A percentile compares a stretch with the other conserved stretches of the same genome.
phyloP scores from a whole-genome alignment of 2,888 invertebrate genomes.

The Platynereis dumerilii region DNA sequence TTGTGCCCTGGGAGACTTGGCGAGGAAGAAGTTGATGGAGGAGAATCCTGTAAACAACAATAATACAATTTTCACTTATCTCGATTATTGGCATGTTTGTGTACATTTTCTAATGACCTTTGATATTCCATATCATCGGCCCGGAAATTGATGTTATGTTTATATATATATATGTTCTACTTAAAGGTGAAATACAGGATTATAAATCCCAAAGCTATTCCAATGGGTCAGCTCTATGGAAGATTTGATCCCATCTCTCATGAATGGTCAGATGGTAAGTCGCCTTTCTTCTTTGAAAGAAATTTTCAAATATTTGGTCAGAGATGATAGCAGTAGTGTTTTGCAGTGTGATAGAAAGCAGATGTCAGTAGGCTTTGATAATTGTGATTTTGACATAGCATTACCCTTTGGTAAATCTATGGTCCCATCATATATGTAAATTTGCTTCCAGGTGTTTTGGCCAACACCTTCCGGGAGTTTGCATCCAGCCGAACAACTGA shows the following conservation, averaged over 20 bases:
- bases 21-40: slow-evolving; percentile 51
- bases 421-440: no score
- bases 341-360: no score
- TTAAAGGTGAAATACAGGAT: slow-evolving; percentile 51
- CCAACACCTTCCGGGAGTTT: slow-evolving; percentile 62
- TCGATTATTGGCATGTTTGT: no score
- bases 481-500: slow-evolving; percentile 54
- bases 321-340: no score
- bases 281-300: no score
- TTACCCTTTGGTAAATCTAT: no score
- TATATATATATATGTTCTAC: slow-evolving; percentile 4
- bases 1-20: slow-evolving; percentile 49
- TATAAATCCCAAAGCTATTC: slow-evolving; percentile 63
- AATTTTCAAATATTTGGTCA: no score
- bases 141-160: slow-evolving; percentile 26
- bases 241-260: slow-evolving; percentile 63
- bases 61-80: no score
- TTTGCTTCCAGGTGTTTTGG: slow-evolving; percentile 51
- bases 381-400: no score
- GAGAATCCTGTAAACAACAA: slow-evolving; percentile 39
- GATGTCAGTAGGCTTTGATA: no score
- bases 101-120: background rate
- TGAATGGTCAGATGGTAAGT: slow-evolving; percentile 62
- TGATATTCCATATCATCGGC: background rate
- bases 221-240: slow-evolving; percentile 63